Conservation (phyloP, 1,140 invertebrate genomes). For the Oedothorax gibbosus region DNA sequence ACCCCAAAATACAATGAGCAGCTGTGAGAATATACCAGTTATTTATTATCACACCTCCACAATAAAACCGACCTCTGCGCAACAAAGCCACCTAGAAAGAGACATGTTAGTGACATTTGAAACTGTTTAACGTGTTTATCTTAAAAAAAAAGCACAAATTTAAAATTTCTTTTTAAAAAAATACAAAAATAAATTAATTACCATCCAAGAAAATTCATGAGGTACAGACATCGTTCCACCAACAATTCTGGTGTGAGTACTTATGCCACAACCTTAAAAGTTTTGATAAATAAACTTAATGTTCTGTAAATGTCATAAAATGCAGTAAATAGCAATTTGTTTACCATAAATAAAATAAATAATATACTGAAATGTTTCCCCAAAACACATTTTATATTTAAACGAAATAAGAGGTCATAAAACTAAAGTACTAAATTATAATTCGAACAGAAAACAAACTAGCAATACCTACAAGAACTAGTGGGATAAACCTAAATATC, state of each 20-base stretch:
- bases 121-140: background rate
- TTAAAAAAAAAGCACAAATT: background rate
- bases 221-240: conserved; percentile 62
- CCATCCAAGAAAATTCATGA: conserved; percentile 65
- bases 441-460: no score
- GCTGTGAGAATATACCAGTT: conserved; percentile 76
- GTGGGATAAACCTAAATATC: no score
- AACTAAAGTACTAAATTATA: no score
- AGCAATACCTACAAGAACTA: no score
- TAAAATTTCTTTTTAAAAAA: conserved; percentile 11
- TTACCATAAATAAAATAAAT: no score
- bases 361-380: no score
- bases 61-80: conserved; percentile 70
- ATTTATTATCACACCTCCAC: conserved; percentile 77
- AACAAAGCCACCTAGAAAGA: conserved; percentile 46
- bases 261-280: conserved; percentile 42
- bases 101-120: background rate
- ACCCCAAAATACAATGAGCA: conserved; percentile 73
- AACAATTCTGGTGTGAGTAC: conserved; percentile 61
- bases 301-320: no score
- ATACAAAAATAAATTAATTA: conserved; percentile 46
- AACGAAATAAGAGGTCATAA: no score
- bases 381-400: no score
- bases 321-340: no score
- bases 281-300: no score